Conservation (phyloP, 2,888 invertebrate genomes). For the Phymatocera aterrima region DNA sequence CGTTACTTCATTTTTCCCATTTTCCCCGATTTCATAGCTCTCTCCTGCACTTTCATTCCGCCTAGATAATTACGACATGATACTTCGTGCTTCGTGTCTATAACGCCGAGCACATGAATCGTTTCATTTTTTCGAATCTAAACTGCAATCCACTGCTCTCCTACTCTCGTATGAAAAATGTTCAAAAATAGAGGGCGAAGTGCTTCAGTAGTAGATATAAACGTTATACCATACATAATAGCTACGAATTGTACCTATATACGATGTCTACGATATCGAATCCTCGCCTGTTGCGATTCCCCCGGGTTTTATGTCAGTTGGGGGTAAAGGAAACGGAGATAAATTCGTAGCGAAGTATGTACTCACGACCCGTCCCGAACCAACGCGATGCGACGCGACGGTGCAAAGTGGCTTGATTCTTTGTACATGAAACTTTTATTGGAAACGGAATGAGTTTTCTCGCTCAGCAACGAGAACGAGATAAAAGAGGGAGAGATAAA, state of each 20-base stretch:
- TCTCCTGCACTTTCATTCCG: neutral
- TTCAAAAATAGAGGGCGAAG: too few species aligned
- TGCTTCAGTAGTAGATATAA: too few species aligned
- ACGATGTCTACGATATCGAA: too few species aligned
- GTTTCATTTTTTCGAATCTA: too few species aligned
- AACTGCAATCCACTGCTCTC: too few species aligned
- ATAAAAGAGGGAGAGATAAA: neutral
- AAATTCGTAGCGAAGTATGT: neutral
- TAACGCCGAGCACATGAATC: too few species aligned
- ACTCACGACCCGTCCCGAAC: neutral
- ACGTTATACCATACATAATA: too few species aligned
- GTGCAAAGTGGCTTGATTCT: slow-evolving; percentile 23
- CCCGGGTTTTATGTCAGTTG: neutral
- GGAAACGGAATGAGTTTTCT: slow-evolving; percentile 36
- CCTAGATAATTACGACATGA: neutral
- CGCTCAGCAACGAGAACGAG: neutral
- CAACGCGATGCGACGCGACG: neutral
- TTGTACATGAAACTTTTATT: slow-evolving; percentile 34
- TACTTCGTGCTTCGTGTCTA: neutral
- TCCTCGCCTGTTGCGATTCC: too few species aligned
- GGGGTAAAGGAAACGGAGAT: neutral
- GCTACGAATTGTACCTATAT: neutral
- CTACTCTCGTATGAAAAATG: too few species aligned
- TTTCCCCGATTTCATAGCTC: slow-evolving; percentile 8
- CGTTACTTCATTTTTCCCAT: neutral